These are phyloP conservation scores for Chrysomallon squamiferum DNA, from an alignment of 1,140 invertebrate species.

Conservation along the genomic window DNA sequence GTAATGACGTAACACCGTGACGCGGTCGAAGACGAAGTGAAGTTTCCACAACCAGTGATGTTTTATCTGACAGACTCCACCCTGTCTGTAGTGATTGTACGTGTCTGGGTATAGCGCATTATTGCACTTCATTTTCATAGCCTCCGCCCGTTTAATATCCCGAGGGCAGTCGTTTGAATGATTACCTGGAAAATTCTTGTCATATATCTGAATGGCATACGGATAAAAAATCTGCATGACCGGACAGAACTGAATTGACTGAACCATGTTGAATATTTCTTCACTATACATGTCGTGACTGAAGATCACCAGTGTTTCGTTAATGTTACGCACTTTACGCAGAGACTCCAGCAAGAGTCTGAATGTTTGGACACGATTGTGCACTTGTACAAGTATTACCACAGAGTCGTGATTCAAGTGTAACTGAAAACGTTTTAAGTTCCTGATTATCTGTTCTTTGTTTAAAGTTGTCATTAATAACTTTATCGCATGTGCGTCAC, in stretches of 20 bases:
- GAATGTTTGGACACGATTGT: conserved; percentile 89
- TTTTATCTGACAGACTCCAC: neutral
- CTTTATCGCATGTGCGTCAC: too few relatives aligned
- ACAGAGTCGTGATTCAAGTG: conserved; percentile 38
- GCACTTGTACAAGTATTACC: conserved; percentile 74
- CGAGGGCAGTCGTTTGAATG: neutral
- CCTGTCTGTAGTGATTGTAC: neutral
- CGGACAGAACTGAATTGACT: conserved; percentile 79
- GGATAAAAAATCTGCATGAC: conserved; percentile 1
- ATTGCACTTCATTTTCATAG: neutral
- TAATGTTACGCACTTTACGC: conserved; percentile 85
- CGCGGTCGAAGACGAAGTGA: neutral
- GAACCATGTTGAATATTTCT: conserved; percentile 88
- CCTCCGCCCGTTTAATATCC: neutral
- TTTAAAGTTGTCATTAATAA: conserved; percentile 43
- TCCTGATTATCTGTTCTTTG: conserved; percentile 42
- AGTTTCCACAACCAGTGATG: conserved; percentile 6
- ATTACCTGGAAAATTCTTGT: neutral
- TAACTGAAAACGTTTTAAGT: conserved; percentile 47
- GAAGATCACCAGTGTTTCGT: conserved; percentile 87
- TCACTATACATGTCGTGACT: conserved; percentile 93
- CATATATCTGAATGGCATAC: neutral
- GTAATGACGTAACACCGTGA: neutral
- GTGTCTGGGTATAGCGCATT: neutral
- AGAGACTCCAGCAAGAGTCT: conserved; percentile 90